Evolutionary conservation across 2,888 invertebrate genomes (phyloP).

Genomic region (Tribolium freemani): DNA sequence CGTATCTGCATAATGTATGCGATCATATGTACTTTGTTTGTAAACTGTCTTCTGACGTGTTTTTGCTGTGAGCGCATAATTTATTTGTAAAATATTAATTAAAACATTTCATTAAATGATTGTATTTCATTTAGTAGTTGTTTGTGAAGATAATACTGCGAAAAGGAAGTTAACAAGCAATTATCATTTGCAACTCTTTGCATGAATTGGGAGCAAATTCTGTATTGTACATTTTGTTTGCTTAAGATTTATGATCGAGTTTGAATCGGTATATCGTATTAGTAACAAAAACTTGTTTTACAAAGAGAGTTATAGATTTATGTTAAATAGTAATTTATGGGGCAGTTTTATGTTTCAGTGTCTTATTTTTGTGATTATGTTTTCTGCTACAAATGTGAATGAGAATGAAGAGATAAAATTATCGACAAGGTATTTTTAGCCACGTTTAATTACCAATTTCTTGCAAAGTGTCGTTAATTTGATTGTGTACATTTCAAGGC

Average conservation of each 20-base stretch:
- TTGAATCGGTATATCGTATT: background rate
- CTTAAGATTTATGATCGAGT: background rate
- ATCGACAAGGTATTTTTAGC: background rate
- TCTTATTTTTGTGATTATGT: background rate
- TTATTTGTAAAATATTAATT: background rate
- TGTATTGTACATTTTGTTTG: background rate
- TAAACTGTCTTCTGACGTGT: background rate
- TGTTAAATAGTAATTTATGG: background rate
- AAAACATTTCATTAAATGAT: background rate
- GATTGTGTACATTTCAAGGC: background rate
- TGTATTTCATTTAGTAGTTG: background rate
- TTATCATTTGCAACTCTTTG: background rate
- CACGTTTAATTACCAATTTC: background rate
- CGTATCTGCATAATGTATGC: background rate
- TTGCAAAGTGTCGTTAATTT: background rate
- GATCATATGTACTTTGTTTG: background rate
- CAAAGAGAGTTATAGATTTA: background rate
- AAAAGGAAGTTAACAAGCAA: background rate
- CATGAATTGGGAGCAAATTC: background rate
- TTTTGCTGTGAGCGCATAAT: background rate
- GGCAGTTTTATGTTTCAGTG: background rate
- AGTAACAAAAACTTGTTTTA: background rate
- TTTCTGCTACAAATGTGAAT: no score
- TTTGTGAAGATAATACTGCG: background rate
- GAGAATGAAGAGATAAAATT: background rate